A percentile compares a stretch with the other conserved stretches of the same genome.
Evolutionary conservation across 1,140 invertebrate species (phyloP).

Genomic region (Venustaconcha ellipsiformis): DNA sequence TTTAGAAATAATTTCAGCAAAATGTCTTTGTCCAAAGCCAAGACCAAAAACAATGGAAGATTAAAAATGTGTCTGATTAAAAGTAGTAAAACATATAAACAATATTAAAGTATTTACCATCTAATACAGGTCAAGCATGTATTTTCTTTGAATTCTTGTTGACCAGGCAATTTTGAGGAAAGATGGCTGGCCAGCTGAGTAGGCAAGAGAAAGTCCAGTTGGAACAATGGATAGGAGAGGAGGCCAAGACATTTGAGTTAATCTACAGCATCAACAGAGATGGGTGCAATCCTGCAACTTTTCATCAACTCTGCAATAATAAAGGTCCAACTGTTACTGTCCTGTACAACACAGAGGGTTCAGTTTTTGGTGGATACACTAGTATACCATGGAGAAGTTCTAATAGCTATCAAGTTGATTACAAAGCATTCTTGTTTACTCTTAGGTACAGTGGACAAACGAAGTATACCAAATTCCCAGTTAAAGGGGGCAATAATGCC

Average conservation of each 20-base stretch:
- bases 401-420: slow-evolving; percentile 6
- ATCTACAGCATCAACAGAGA: slow-evolving; percentile 30
- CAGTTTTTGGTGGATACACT: slow-evolving; percentile 37
- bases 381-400: slow-evolving; percentile 12
- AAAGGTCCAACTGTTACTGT: slow-evolving; percentile 36
- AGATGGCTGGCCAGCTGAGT: slow-evolving; percentile 6
- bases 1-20: too few species aligned
- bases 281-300: slow-evolving; percentile 18
- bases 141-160: too few species aligned
- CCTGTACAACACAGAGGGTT: slow-evolving; percentile 29
- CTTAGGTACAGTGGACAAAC: not conserved
- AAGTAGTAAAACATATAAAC: too few species aligned
- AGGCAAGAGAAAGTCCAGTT: slow-evolving; percentile 8
- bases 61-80: too few species aligned
- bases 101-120: too few species aligned
- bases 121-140: too few species aligned
- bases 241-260: slow-evolving; percentile 19
- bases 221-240: slow-evolving; percentile 5
- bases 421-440: slow-evolving; percentile 21
- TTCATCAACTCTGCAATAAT: slow-evolving; percentile 37
- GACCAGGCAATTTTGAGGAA: not conserved
- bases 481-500: not conserved
- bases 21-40: too few species aligned
- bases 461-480: not conserved
- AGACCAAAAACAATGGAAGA: too few species aligned